A percentile compares a stretch with the other conserved stretches of the same genome.
Evolutionary conservation across 2,888 invertebrate species (phyloP).

Genomic region (Brenthis daphne): DNA sequence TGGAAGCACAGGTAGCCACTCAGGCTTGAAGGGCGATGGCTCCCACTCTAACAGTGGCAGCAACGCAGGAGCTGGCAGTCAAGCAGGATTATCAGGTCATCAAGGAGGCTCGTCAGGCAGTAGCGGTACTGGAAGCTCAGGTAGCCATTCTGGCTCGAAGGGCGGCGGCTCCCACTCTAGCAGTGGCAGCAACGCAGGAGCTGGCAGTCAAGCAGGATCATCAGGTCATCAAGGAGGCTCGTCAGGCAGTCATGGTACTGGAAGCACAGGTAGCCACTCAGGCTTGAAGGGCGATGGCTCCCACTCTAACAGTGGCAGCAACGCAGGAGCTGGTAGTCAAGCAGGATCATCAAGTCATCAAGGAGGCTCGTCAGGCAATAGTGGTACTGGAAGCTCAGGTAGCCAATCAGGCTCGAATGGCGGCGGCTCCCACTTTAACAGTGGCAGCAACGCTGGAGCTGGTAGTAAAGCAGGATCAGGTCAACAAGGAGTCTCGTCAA

Average conservation of each 20-base stretch:
- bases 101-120: too few relatives aligned
- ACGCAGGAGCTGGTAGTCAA: background rate
- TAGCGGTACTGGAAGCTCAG: background rate
- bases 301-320: background rate
- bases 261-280: background rate
- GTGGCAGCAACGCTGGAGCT: background rate
- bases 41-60: background rate
- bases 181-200: background rate
- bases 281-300: background rate
- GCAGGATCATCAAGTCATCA: too few relatives aligned
- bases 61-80: too few relatives aligned
- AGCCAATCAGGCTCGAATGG: too few relatives aligned
- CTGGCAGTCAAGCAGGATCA: too few relatives aligned
- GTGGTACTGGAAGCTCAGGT: background rate
- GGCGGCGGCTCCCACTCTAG: background rate
- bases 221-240: background rate
- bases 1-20: background rate
- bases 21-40: too few relatives aligned
- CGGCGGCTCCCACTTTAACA: background rate
- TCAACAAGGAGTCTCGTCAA: too few relatives aligned
- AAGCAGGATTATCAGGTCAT: background rate
- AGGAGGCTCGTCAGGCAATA: too few relatives aligned
- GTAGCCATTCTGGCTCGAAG: background rate
- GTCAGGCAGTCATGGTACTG: background rate
- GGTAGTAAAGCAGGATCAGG: too few relatives aligned